phyloP scores from a whole-genome alignment of 2,797 vertebrate genomes.

The Betta splendens region DNA sequence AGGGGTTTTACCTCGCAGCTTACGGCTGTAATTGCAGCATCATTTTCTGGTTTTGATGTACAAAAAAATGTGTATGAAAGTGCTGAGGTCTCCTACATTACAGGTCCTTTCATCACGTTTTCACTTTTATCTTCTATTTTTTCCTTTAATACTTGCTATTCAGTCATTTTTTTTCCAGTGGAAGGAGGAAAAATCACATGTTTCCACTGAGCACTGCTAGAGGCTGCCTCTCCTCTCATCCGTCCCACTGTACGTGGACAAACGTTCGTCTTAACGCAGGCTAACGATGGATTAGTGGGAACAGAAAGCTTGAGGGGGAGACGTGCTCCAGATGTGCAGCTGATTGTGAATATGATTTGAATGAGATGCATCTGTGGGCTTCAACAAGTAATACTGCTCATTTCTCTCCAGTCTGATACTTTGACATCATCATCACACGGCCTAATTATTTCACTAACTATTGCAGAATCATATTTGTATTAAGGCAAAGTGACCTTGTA shows the following conservation, averaged over 20 bases:
- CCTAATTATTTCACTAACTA: background rate
- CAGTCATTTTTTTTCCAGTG: background rate
- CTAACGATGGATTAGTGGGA: background rate
- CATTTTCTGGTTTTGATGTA: constrained; percentile 27
- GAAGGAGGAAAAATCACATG: constrained; percentile 14
- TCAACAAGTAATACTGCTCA: too few species aligned
- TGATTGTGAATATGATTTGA: background rate
- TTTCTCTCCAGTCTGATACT: background rate
- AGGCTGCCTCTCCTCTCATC: constrained; percentile 7
- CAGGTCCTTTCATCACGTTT: constrained; percentile 44
- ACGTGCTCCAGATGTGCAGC: too few species aligned
- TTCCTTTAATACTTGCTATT: constrained; percentile 17
- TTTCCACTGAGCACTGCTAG: constrained; percentile 8
- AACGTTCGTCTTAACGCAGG: background rate
- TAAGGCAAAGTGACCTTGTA: background rate
- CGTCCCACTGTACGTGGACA: background rate
- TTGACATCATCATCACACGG: too few species aligned
- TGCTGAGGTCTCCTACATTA: constrained; percentile 28
- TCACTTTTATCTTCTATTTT: constrained; percentile 15
- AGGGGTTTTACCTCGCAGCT: background rate
- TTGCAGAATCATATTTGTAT: background rate
- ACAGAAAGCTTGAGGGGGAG: background rate
- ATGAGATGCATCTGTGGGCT: constrained; percentile 21
- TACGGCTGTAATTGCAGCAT: constrained; percentile 13
- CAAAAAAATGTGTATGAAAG: constrained; percentile 35